phyloP scores from a whole-genome alignment of 1,140 invertebrate species.

The Vanessa atalanta region DNA sequence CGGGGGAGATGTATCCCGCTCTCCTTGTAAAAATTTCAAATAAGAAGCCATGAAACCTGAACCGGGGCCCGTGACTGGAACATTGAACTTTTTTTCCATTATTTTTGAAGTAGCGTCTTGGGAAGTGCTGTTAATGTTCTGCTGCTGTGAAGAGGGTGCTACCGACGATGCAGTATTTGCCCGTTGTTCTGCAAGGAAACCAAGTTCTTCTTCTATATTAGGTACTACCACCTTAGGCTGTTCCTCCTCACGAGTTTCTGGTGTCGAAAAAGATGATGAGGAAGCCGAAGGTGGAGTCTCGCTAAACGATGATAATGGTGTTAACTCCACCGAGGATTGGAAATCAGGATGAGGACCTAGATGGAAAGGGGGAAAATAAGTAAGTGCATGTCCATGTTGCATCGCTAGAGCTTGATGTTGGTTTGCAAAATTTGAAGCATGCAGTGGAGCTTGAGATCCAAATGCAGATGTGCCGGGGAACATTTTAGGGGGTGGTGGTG shows the following conservation, averaged over 20 bases:
- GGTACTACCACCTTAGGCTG: constrained; percentile 91
- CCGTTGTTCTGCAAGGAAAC: constrained; percentile 86
- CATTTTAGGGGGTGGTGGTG: constrained; percentile 85
- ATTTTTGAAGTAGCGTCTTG: constrained; percentile 78
- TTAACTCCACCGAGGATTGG: constrained; percentile 84
- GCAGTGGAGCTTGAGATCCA: constrained; percentile 80
- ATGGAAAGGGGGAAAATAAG: constrained; percentile 87
- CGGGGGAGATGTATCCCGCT: constrained; percentile 89
- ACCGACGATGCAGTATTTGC: constrained; percentile 79
- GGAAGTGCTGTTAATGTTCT: constrained; percentile 72
- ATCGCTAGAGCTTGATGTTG: constrained; percentile 85
- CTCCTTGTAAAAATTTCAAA: constrained; percentile 91
- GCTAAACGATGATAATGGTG: constrained; percentile 82
- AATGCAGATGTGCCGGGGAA: constrained; percentile 82
- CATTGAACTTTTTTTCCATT: constrained; percentile 81
- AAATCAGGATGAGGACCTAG: constrained; percentile 84
- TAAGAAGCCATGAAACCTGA: constrained; percentile 92
- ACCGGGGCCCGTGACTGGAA: constrained; percentile 83
- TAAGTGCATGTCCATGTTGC: constrained; percentile 83
- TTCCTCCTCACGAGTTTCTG: constrained; percentile 83
- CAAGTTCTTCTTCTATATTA: constrained; percentile 92
- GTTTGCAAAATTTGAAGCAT: constrained; percentile 82
- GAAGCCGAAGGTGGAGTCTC: constrained; percentile 81
- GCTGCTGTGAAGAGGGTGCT: constrained; percentile 80
- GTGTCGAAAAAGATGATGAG: constrained; percentile 79